Conservation (phyloP, 2,113 vertebrate genomes). For the Psittacus erithacus region DNA sequence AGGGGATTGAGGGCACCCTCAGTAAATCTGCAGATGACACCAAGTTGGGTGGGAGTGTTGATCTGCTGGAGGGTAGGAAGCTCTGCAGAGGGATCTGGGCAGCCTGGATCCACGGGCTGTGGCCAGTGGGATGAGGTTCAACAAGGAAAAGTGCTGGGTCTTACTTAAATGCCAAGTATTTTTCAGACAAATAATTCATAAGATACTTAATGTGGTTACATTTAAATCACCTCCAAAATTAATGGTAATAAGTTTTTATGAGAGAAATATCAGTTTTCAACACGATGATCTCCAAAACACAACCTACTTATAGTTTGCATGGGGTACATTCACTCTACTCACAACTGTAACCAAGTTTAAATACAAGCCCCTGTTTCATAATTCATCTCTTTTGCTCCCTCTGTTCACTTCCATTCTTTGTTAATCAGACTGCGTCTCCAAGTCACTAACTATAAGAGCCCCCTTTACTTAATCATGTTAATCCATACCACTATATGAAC, state of each 20-base stretch:
- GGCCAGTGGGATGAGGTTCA: not conserved
- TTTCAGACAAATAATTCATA: not conserved
- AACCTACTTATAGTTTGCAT: not conserved
- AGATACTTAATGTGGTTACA: not conserved
- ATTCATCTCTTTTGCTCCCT: not conserved
- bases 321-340: not conserved
- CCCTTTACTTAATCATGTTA: not conserved
- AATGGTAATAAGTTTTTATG: not conserved
- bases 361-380: not conserved
- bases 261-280: not conserved
- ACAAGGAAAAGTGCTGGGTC: not conserved
- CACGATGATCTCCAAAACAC: not conserved
- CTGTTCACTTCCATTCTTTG: not conserved
- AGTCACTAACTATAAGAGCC: not conserved
- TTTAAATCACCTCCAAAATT: not conserved
- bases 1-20: not conserved
- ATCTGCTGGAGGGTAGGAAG: not conserved
- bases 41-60: not conserved
- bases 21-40: not conserved
- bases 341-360: not conserved
- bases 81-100: not conserved
- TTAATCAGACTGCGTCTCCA: not conserved
- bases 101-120: not conserved
- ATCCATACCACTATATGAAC: not conserved
- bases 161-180: not conserved